A percentile compares a stretch with the other conserved stretches of the same genome.
phyloP scores from a whole-genome alignment of 2,888 invertebrate genomes.

The Chloroclysta siterata region DNA sequence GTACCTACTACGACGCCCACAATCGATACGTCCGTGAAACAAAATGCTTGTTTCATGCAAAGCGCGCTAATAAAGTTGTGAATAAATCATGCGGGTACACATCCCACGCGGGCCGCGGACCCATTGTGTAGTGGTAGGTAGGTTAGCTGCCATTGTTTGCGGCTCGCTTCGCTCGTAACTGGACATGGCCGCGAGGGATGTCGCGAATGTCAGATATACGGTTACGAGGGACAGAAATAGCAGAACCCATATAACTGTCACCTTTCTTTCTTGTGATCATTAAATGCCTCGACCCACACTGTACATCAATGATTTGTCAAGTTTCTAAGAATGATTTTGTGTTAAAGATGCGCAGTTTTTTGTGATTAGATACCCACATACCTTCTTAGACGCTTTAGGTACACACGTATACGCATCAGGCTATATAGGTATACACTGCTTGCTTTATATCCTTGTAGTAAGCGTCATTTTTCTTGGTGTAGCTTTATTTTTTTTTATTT shows the following conservation, averaged over 20 bases:
- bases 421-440: too few species aligned
- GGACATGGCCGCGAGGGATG: slow-evolving; percentile 10
- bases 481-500: too few species aligned
- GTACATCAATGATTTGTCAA: background rate
- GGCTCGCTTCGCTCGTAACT: slow-evolving; percentile 32
- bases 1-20: slow-evolving; percentile 2
- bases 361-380: background rate
- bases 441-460: too few species aligned
- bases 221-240: background rate
- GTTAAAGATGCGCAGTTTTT: background rate
- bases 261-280: background rate
- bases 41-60: slow-evolving; percentile 31
- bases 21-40: slow-evolving; percentile 3
- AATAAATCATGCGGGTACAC: slow-evolving; percentile 28
- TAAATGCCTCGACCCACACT: background rate
- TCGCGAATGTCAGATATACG: background rate
- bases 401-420: too few species aligned
- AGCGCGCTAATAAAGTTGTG: slow-evolving; percentile 40
- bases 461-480: too few species aligned
- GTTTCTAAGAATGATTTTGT: too few species aligned
- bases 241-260: background rate
- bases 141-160: slow-evolving; percentile 10
- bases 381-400: too few species aligned
- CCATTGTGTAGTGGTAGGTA: slow-evolving; percentile 27
- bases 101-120: slow-evolving; percentile 34